These are phyloP conservation scores for Megathymus violae DNA, from an alignment of 1,140 invertebrate genomes.

Conservation along the genomic window DNA sequence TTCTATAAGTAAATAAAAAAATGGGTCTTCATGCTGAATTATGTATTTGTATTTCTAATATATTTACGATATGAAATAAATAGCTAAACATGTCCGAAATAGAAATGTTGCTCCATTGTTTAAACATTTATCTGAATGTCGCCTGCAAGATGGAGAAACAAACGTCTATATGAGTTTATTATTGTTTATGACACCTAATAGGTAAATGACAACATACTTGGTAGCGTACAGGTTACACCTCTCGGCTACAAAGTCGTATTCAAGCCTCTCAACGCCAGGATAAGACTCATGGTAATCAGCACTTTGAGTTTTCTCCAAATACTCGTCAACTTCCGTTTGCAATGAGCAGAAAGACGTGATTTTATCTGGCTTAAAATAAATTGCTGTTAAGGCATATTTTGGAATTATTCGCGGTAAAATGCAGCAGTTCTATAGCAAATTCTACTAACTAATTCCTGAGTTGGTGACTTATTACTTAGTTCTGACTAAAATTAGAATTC, in stretches of 20 bases:
- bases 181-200: too few species aligned
- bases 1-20: too few species aligned
- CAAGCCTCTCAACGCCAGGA: conserved; percentile 56
- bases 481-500: background rate
- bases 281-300: conserved; percentile 49
- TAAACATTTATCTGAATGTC: too few species aligned
- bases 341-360: conserved; percentile 42
- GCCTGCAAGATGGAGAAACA: too few species aligned
- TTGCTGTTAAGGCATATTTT: background rate
- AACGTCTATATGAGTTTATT: too few species aligned
- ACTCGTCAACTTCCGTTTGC: conserved; percentile 49
- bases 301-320: conserved; percentile 45
- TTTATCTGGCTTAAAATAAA: conserved; percentile 46
- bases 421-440: too few species aligned
- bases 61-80: too few species aligned
- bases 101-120: too few species aligned
- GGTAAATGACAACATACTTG: conserved; percentile 44
- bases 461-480: conserved; percentile 3
- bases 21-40: too few species aligned
- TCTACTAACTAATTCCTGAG: background rate
- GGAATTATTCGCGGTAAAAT: background rate
- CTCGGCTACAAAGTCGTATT: conserved; percentile 58
- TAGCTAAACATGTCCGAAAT: too few species aligned
- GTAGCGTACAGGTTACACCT: conserved; percentile 55
- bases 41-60: too few species aligned